Conservation (phyloP, 1,140 invertebrate species). For the Drosophila takahashii region DNA sequence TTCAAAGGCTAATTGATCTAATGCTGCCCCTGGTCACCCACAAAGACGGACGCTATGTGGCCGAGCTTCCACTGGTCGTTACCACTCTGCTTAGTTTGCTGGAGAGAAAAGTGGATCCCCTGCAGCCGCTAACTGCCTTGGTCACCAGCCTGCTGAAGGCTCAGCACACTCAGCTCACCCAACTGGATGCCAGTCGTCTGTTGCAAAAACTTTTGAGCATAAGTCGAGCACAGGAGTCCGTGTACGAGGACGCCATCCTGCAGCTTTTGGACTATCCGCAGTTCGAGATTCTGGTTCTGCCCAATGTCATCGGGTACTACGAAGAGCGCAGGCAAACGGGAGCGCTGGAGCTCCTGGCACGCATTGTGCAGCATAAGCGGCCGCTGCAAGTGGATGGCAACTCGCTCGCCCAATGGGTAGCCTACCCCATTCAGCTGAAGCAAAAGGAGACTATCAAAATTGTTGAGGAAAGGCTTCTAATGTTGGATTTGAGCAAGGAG, state of each 20-base stretch:
- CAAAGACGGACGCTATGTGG: slow-evolving; percentile 88
- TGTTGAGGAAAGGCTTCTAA: slow-evolving; percentile 41
- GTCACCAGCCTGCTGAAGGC: slow-evolving; percentile 61
- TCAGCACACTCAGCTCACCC: slow-evolving; percentile 87
- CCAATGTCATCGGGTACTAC: slow-evolving; percentile 88
- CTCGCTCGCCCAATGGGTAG: slow-evolving; percentile 87
- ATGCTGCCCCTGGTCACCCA: slow-evolving; percentile 87
- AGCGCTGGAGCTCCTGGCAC: slow-evolving; percentile 87
- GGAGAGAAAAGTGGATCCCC: slow-evolving; percentile 38
- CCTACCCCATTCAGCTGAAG: slow-evolving; percentile 88
- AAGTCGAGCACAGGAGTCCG: slow-evolving; percentile 80
- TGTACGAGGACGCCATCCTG: slow-evolving; percentile 88
- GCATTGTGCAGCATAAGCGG: slow-evolving; percentile 89
- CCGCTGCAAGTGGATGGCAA: slow-evolving; percentile 87
- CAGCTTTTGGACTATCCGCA: slow-evolving; percentile 88
- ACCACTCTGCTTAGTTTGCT: slow-evolving; percentile 86
- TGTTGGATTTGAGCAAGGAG: slow-evolving; percentile 36
- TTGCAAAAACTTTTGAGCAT: slow-evolving; percentile 87
- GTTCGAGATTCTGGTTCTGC: slow-evolving; percentile 91
- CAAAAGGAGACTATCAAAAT: slow-evolving; percentile 40
- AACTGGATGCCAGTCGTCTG: slow-evolving; percentile 89
- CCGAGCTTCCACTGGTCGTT: slow-evolving; percentile 86
- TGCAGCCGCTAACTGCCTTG: slow-evolving; percentile 42
- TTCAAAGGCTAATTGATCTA: slow-evolving; percentile 79
- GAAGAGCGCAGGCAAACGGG: slow-evolving; percentile 86